phyloP scores from a whole-genome alignment of 35 echinoderm and acorn worm species.

The Nesometra sesokonis region DNA sequence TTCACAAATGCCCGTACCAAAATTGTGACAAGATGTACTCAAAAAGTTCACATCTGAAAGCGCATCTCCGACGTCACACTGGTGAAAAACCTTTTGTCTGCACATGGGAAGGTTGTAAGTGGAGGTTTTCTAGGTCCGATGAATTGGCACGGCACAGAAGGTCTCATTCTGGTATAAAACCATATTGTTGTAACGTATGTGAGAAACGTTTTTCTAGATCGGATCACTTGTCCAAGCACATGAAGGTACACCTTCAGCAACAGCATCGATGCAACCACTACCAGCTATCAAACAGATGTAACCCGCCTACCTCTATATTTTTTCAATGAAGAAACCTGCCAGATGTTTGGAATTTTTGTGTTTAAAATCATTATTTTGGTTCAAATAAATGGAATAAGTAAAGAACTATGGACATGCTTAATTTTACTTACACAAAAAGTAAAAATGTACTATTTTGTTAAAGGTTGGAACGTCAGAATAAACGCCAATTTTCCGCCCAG shows the following conservation, averaged over 20 bases:
- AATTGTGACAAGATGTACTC: slow-evolving; percentile 99
- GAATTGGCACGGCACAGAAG: slow-evolving; percentile 93
- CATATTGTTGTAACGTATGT: slow-evolving; percentile 89
- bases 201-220: slow-evolving; percentile 96
- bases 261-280: neutral
- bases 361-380: too few relatives aligned
- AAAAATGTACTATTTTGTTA: too few relatives aligned
- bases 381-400: too few relatives aligned
- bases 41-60: slow-evolving; percentile 95
- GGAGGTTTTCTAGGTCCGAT: slow-evolving; percentile 92
- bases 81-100: slow-evolving; percentile 95
- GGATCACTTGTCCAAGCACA: slow-evolving; percentile 91
- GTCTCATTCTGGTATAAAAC: slow-evolving; percentile 91
- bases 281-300: neutral
- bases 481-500: too few relatives aligned
- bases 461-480: too few relatives aligned
- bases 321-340: too few relatives aligned
- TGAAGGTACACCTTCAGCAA: slow-evolving; percentile 64
- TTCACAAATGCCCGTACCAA: slow-evolving; percentile 92
- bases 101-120: slow-evolving; percentile 94
- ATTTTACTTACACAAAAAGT: too few relatives aligned
- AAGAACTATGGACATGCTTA: too few relatives aligned
- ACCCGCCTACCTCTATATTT: neutral
- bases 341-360: too few relatives aligned
- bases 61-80: slow-evolving; percentile 84